phyloP scores from a whole-genome alignment of 2,113 vertebrate genomes.

The Apistogramma diplotaenia region DNA sequence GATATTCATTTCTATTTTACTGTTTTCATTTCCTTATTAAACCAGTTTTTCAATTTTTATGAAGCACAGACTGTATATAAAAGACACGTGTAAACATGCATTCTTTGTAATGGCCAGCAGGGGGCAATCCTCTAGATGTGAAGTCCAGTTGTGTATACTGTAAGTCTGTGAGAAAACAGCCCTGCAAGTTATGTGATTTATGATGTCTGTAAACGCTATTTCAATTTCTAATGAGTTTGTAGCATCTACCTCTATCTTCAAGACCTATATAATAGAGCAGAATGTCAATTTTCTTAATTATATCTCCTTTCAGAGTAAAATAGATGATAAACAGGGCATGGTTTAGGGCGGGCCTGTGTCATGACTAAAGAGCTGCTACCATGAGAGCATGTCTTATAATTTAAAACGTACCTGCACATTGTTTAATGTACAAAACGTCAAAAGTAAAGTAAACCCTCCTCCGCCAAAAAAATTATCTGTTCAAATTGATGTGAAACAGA shows the following conservation, averaged over 20 bases:
- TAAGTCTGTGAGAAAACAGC: not conserved
- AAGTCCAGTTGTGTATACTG: not conserved
- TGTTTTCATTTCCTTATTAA: not conserved
- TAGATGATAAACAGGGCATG: not conserved
- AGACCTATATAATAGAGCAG: not conserved
- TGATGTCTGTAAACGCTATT: not conserved
- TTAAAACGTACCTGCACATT: not conserved
- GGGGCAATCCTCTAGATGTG: not conserved
- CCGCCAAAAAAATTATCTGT: too few relatives aligned
- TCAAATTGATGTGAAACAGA: too few relatives aligned
- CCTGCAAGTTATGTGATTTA: not conserved
- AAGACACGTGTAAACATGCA: not conserved
- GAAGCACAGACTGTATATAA: not conserved
- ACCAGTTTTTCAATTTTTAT: not conserved
- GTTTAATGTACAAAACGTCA: not conserved
- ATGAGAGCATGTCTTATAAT: not conserved
- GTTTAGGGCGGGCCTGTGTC: not conserved
- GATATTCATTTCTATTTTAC: not conserved
- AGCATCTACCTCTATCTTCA: not conserved
- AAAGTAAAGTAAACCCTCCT: not conserved
- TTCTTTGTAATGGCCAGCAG: not conserved
- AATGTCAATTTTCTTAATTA: not conserved
- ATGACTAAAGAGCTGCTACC: not conserved
- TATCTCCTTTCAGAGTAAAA: not conserved
- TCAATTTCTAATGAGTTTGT: not conserved